Base-by-base conservation (phyloP, 1,140 invertebrate genomes). In the Pseudoatta argentina region DNA sequence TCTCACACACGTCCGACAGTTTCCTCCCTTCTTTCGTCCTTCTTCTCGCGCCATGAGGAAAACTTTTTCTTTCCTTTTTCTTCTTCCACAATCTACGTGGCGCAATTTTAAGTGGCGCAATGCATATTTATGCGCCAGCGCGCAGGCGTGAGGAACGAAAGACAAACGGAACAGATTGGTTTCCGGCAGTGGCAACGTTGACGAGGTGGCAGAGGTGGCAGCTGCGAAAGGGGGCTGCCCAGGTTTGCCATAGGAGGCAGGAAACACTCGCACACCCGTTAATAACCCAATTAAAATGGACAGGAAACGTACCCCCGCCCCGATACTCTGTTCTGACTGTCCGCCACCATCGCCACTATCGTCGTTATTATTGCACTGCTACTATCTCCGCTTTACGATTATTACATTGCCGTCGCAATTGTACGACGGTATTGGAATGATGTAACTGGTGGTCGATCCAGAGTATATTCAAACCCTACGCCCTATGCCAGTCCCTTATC, bases 141-240 rank as follows among this genome's bases (percentile, higher is more conserved):
- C 71, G 67, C 75, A n/a, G 55, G 3, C 75, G 77, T 59, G 57
- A 79, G 77, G 61, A 79, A 85, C 71, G 86, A 88, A 91, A 93
- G 89, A 93, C 91, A 92, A 93, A 93, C 85, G 91, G 87, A 93
- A 93, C 93, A 93, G 92, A 93, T 93, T 93, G 93, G 91, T 93
- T 93, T 93, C 92, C 93, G 91, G 89, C 86, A 76, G 83, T 34
- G 61, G 48, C 81, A 55, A 77, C 57, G 86, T 53, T 63, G 87
- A 91, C 79, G 85, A 86, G 75, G 85, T 85, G 88, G 87, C 91
- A 91, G 85, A 86, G 75, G 85, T 85, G 88, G 87, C 91, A 91
- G 92, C 92, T 92, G 92, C 88, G 82, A 77, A 48, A 77, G 72
- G 83, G 82, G 66, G 88, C 78, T 34, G 30, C 86, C 57, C 48